phyloP scores from a whole-genome alignment of 2,113 vertebrate genomes.

The Campylomormyrus tamandua region DNA sequence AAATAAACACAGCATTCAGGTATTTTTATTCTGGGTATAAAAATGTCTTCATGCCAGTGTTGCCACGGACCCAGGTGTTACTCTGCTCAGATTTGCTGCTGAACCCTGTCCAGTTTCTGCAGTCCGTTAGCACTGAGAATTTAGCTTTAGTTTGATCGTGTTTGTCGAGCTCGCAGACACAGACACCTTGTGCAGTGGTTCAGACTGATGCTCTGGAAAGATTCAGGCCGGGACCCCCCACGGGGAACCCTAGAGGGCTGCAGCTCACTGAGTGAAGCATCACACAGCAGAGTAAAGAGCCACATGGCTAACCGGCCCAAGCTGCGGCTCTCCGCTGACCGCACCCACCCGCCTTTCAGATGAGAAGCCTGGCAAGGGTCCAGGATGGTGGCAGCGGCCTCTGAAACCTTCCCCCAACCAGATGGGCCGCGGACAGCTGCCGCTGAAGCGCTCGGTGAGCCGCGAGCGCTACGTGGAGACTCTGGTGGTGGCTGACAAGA shows the following conservation, averaged over 20 bases:
- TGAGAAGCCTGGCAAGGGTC: constrained; percentile 84
- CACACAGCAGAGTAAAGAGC: background rate
- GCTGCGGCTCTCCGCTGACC: background rate
- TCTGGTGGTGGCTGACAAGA: constrained; percentile 92
- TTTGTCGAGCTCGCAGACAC: background rate
- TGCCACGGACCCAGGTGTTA: background rate
- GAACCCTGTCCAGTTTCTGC: background rate
- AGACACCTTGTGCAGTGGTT: background rate
- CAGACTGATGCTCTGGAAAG: background rate
- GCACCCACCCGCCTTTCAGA: constrained; percentile 52
- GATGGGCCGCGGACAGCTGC: constrained; percentile 77
- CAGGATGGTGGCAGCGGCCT: constrained; percentile 81
- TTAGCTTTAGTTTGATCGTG: background rate
- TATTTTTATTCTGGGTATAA: background rate
- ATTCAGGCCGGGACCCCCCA: background rate
- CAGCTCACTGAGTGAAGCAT: background rate
- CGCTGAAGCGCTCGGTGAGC: constrained; percentile 89
- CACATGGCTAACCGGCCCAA: background rate
- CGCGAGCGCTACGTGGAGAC: constrained; percentile 94
- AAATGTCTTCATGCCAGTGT: background rate
- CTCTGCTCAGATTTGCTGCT: background rate
- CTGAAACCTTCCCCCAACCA: constrained; percentile 82
- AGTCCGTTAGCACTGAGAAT: background rate
- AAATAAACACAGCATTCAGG: background rate
- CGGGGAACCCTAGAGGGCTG: background rate